Evolutionary conservation across 2,888 invertebrate species (phyloP).

Genomic region (Harpalus rufipes): DNA sequence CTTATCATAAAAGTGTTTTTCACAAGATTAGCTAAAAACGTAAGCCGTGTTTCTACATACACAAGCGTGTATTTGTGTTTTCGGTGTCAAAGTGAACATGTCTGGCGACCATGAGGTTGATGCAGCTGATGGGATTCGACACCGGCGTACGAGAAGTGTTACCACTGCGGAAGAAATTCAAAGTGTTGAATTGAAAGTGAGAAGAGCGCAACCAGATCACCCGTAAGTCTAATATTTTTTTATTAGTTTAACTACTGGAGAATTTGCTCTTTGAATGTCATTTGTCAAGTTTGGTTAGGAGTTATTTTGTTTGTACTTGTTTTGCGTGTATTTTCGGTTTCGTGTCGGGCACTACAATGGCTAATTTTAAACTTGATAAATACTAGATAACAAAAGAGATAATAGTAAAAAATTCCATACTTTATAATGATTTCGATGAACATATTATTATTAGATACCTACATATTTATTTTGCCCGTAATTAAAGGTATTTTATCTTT

Average conservation of each 20-base stretch:
- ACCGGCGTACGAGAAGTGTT: slow-evolving; percentile 90
- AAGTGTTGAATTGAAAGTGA: slow-evolving; percentile 87
- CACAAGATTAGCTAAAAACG: slow-evolving; percentile 53
- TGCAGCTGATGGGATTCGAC: slow-evolving; percentile 77
- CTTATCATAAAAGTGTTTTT: slow-evolving; percentile 65
- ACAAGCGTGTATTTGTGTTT: slow-evolving; percentile 53
- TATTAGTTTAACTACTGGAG: slow-evolving; percentile 19
- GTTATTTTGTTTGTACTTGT: slow-evolving; percentile 38
- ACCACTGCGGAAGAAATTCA: slow-evolving; percentile 93
- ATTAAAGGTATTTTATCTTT: neutral
- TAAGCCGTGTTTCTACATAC: slow-evolving; percentile 28
- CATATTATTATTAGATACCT: neutral
- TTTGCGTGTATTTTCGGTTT: slow-evolving; percentile 25
- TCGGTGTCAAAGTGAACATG: slow-evolving; percentile 71
- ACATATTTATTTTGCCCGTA: neutral
- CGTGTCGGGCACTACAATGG: neutral
- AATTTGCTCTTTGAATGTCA: slow-evolving; percentile 22
- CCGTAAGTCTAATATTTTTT: slow-evolving; percentile 83
- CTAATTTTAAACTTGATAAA: slow-evolving; percentile 6
- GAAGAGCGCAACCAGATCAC: slow-evolving; percentile 90
- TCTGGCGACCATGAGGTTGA: slow-evolving; percentile 74
- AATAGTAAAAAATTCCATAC: neutral
- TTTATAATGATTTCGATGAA: neutral
- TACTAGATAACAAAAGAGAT: slow-evolving; percentile 27
- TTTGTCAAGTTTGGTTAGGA: slow-evolving; percentile 54